Conservation (phyloP, 92 coral and sea anemone species). For the Actinernus sp. region DNA sequence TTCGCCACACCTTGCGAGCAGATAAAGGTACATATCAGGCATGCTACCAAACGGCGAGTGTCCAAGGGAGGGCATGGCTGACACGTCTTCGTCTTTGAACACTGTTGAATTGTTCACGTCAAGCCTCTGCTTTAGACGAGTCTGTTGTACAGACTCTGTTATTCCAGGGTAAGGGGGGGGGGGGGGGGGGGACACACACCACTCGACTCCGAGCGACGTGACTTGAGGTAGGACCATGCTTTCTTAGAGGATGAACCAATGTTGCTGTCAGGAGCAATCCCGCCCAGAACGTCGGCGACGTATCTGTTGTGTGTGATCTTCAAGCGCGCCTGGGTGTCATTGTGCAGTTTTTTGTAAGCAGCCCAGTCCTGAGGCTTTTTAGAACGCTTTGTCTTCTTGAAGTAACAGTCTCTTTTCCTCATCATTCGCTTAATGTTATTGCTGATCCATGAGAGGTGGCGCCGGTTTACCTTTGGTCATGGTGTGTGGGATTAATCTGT, state of each 20-base stretch:
- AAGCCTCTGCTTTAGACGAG: too few species aligned
- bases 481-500: neutral
- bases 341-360: neutral
- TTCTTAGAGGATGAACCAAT: too few species aligned
- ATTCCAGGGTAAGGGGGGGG: neutral
- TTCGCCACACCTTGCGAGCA: neutral
- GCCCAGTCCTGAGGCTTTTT: neutral
- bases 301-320: neutral
- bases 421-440: neutral
- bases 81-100: neutral
- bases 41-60: neutral
- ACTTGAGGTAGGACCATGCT: neutral
- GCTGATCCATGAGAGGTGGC: neutral
- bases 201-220: neutral
- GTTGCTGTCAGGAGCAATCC: too few species aligned
- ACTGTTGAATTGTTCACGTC: neutral
- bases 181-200: neutral
- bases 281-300: neutral
- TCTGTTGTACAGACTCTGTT: slow-evolving; percentile 8
- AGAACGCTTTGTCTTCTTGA: neutral
- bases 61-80: neutral
- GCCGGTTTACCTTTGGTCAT: neutral
- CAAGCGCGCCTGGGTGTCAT: neutral
- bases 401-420: neutral
- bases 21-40: slow-evolving; percentile 3